A percentile compares a stretch with the other conserved stretches of the same genome.
Conservation (phyloP, 2,113 vertebrate genomes). For the Labeo rohita region DNA sequence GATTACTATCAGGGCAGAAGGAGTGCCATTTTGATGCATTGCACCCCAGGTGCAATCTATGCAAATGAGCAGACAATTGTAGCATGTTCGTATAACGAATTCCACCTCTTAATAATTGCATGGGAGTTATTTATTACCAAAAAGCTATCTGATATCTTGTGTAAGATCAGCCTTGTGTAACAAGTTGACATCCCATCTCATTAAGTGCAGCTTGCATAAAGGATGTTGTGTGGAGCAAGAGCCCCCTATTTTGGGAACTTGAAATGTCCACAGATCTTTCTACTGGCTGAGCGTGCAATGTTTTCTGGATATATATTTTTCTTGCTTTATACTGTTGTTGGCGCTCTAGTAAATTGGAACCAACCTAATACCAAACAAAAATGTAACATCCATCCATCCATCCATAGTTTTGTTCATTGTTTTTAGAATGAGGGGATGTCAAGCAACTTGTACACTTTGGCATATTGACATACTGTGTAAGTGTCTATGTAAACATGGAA, state of each 20-base stretch:
- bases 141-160: slow-evolving; percentile 41
- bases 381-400: no score
- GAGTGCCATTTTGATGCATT: slow-evolving; percentile 51
- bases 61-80: slow-evolving; percentile 51
- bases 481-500: background rate
- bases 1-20: slow-evolving; percentile 27
- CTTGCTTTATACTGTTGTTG: background rate
- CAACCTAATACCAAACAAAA: background rate
- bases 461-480: background rate
- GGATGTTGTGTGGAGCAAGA: background rate
- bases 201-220: slow-evolving; percentile 24
- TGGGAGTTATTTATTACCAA: slow-evolving; percentile 47
- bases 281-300: background rate
- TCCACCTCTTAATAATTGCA: slow-evolving; percentile 50
- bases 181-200: slow-evolving; percentile 33
- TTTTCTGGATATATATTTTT: background rate
- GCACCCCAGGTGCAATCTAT: slow-evolving; percentile 44
- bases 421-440: background rate
- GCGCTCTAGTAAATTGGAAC: background rate
- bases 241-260: background rate
- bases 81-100: slow-evolving; percentile 47
- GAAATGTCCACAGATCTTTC: slow-evolving; percentile 2
- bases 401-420: background rate
- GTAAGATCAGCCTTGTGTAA: slow-evolving; percentile 34
- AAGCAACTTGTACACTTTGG: background rate